These are phyloP conservation scores for Ia io DNA, from an alignment of 2,113 vertebrate species.

Conservation along the genomic window DNA sequence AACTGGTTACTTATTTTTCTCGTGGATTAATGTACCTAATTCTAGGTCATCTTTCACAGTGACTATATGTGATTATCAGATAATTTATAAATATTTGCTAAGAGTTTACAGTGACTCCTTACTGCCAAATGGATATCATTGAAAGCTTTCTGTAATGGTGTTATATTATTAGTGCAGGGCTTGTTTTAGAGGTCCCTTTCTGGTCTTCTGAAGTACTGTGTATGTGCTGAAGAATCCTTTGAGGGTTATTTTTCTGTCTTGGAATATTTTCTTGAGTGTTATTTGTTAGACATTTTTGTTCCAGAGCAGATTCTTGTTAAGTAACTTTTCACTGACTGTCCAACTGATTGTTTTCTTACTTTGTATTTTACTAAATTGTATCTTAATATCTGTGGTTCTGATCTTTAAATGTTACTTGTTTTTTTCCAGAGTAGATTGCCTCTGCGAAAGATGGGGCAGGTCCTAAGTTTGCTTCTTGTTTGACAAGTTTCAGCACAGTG, in stretches of 20 bases:
- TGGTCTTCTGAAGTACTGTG: not conserved
- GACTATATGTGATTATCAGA: not conserved
- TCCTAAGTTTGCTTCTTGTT: not conserved
- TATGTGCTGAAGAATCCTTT: not conserved
- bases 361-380: not conserved
- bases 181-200: not conserved
- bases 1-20: not conserved
- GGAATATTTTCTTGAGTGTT: not conserved
- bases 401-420: slow-evolving; percentile 2
- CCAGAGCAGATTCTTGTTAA: not conserved
- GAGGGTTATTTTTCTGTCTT: not conserved
- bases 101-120: not conserved
- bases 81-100: slow-evolving; percentile 18
- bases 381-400: not conserved
- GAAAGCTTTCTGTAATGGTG: not conserved
- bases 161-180: not conserved
- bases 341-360: not conserved
- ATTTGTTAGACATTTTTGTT: not conserved
- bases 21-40: not conserved
- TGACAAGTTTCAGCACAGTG: not conserved
- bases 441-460: not conserved
- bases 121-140: not conserved
- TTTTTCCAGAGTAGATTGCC: slow-evolving; percentile 25
- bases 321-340: not conserved
- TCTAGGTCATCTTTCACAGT: not conserved